Conservation (phyloP, 2,888 invertebrate genomes). For the Cordilura impudica region DNA sequence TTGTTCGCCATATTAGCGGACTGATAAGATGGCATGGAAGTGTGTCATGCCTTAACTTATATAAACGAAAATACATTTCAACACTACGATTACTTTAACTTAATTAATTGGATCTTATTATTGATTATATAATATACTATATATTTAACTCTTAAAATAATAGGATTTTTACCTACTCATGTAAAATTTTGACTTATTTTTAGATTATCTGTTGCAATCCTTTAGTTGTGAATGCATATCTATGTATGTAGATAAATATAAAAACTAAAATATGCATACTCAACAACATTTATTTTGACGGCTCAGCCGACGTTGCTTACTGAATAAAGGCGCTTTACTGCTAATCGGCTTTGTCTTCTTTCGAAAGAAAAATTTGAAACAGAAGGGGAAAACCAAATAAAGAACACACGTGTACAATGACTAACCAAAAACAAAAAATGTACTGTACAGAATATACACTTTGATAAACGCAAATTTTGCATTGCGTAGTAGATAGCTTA, state of each 20-base stretch:
- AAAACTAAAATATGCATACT: no score
- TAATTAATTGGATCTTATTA: background rate
- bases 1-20: no score
- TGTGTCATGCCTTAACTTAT: no score
- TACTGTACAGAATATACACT: background rate
- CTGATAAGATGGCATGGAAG: no score
- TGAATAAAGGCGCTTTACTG: background rate
- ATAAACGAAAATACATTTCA: background rate
- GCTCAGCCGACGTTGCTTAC: no score
- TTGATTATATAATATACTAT: background rate
- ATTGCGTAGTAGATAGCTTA: conserved; percentile 4
- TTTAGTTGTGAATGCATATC: no score
- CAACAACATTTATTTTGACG: no score
- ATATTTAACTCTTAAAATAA: background rate
- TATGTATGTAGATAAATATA: no score
- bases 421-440: background rate
- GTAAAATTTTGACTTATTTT: background rate
- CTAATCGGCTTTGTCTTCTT: background rate
- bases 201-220: no score
- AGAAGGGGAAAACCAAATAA: background rate
- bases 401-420: background rate
- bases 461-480: background rate
- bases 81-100: background rate
- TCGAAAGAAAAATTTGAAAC: background rate
- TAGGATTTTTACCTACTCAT: background rate